phyloP scores from a whole-genome alignment of 2,888 invertebrate genomes.

The Dasypolia templi region DNA sequence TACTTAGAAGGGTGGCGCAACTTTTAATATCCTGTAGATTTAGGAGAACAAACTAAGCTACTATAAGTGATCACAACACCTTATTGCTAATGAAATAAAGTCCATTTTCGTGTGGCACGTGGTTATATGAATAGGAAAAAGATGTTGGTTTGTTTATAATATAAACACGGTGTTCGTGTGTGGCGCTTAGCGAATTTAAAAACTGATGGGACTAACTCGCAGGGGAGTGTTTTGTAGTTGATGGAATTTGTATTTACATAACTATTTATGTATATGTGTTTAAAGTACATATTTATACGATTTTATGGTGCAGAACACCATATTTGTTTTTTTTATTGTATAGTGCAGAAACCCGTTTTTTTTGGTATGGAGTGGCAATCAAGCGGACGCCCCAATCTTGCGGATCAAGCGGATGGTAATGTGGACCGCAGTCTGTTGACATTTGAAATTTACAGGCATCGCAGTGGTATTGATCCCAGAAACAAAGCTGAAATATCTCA shows the following conservation, averaged over 20 bases:
- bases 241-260: constrained; percentile 37
- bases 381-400: not conserved
- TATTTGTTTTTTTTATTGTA: too few relatives aligned
- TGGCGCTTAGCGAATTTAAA: constrained; percentile 85
- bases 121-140: constrained; percentile 56
- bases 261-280: not conserved
- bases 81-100: constrained; percentile 49
- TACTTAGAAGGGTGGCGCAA: constrained; percentile 89
- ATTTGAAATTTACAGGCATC: not conserved
- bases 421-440: not conserved
- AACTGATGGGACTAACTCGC: constrained; percentile 76
- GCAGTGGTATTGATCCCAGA: not conserved
- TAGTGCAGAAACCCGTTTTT: too few relatives aligned
- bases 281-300: not conserved
- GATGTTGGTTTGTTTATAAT: constrained; percentile 76
- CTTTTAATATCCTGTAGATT: constrained; percentile 84
- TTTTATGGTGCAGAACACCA: too few relatives aligned
- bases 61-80: constrained; percentile 26
- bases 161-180: constrained; percentile 80
- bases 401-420: too few relatives aligned
- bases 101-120: constrained; percentile 48
- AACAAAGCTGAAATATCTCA: not conserved
- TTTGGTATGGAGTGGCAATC: not conserved
- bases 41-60: constrained; percentile 50
- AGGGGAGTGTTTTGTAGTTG: constrained; percentile 74